Percentiles rank a stretch among this genome's conserved stretches.
Evolutionary conservation across 2,113 vertebrate genomes (phyloP).

Genomic region (Echinops telfairi): DNA sequence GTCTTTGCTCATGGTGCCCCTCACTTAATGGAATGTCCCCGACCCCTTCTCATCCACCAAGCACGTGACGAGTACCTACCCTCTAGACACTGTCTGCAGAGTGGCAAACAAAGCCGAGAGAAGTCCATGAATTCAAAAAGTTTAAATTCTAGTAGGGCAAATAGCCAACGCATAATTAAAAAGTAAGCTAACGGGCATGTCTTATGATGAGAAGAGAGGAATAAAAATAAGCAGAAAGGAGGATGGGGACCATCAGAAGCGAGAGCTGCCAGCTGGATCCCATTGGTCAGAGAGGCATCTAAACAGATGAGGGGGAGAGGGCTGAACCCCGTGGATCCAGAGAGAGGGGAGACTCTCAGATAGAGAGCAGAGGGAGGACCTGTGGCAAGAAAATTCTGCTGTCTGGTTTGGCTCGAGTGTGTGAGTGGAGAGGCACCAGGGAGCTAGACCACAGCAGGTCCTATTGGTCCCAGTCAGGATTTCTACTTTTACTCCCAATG

Average conservation of each 20-base stretch:
- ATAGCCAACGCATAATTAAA: neutral
- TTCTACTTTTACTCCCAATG: neutral
- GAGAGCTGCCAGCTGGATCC: neutral
- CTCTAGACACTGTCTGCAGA: neutral
- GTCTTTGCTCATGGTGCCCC: no score
- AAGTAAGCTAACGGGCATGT: neutral
- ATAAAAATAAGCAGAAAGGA: neutral
- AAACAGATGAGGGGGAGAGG: neutral
- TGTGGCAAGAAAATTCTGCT: neutral
- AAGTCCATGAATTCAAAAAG: neutral
- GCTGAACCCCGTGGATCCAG: no score
- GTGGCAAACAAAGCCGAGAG: neutral
- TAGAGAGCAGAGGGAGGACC: neutral
- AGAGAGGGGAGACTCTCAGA: neutral
- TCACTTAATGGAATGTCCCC: neutral
- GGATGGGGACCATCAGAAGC: neutral
- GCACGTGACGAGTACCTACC: no score
- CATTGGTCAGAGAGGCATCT: neutral
- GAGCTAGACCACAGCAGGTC: neutral
- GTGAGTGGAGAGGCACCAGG: no score
- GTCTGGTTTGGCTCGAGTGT: neutral
- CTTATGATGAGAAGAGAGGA: neutral
- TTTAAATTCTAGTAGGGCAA: neutral
- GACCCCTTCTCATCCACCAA: neutral
- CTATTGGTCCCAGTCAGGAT: neutral